Base-by-base conservation (phyloP, 2,888 invertebrate genomes). In the Emmelina monodactyla region DNA sequence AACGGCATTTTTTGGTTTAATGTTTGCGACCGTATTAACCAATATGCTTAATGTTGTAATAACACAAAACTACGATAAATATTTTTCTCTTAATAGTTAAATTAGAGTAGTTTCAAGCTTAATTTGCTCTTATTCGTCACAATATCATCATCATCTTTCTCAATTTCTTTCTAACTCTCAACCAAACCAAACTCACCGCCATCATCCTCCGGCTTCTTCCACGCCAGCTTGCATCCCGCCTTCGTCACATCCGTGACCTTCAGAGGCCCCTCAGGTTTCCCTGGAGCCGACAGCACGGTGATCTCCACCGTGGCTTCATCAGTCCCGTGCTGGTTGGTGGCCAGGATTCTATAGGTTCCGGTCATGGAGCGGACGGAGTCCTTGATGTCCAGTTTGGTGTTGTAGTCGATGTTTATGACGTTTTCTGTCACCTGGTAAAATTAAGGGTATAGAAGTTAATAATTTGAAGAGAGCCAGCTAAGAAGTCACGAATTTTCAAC, bases 291-390 rank as follows among this genome's bases (percentile, higher is more conserved):
- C 28, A 84, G 58, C n/a, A 97, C 89, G 1, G 94, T 94, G 35
- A 97, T 87, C 72, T 97, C 96, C 7, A 97, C 92, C 16, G 94
- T 93, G 1, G 95, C 96, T 51, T 94, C 92, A 61, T 97, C 97
- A 40, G 86, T 85, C 22, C 97, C 97, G 55, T 94, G 92, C 42
- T 92, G 86, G 73, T 97, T 97, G 33, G 89, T 89, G 1, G 97
- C 95, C 32, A 88, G 82, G 46, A 97, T 92, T 53, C 89, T 91
- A 81, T 97, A 97, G 0, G 91, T 82, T 25, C 96, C 97, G 3
- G 94, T 92, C 71, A 97, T 91, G 45, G 90, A 86, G 15, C 97
- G 86, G 1, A 87, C 71, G 0, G 90, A 82, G 43, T 93, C 92
- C 34, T 85, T 88, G 43, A 95, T 87, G 45, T 84, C 88, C 25